A percentile compares a stretch with the other conserved stretches of the same genome.
Evolutionary conservation across 2,888 invertebrate species (phyloP).

Genomic region (Seira ritae): DNA sequence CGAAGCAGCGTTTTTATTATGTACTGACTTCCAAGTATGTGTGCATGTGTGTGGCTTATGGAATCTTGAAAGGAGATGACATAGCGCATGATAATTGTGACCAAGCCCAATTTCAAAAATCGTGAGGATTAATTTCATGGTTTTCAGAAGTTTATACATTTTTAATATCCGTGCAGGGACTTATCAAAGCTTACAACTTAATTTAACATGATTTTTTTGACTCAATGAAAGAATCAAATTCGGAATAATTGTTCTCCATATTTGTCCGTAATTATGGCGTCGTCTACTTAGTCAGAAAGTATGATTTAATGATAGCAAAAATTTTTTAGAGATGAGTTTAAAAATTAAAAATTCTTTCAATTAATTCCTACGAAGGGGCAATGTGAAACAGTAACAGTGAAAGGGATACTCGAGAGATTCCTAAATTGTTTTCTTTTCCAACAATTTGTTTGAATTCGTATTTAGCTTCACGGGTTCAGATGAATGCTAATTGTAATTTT

Average conservation of each 20-base stretch:
- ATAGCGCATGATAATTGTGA: conserved; percentile 50
- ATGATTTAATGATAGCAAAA: not conserved
- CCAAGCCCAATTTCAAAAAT: conserved; percentile 58
- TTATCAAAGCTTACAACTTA: not conserved
- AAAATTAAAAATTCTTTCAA: too few relatives aligned
- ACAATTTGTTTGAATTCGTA: too few relatives aligned
- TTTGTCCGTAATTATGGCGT: too few relatives aligned
- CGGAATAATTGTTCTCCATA: not conserved
- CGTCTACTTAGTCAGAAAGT: too few relatives aligned
- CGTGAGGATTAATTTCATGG: conserved; percentile 71
- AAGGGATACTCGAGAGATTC: too few relatives aligned
- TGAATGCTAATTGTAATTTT: too few relatives aligned
- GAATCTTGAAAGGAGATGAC: conserved; percentile 52
- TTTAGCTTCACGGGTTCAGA: too few relatives aligned
- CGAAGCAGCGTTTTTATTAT: not conserved
- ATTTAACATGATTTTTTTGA: not conserved
- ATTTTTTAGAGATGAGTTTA: not conserved
- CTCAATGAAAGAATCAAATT: not conserved
- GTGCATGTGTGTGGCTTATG: conserved; percentile 58
- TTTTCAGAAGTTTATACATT: conserved; percentile 46
- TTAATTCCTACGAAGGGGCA: too few relatives aligned
- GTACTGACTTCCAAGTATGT: not conserved
- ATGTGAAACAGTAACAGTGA: too few relatives aligned
- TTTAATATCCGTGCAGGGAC: not conserved
- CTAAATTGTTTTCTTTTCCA: too few relatives aligned